A percentile compares a stretch with the other conserved stretches of the same genome.
Conservation (phyloP, 2,888 invertebrate species). For the Polyommatus iphigenia region DNA sequence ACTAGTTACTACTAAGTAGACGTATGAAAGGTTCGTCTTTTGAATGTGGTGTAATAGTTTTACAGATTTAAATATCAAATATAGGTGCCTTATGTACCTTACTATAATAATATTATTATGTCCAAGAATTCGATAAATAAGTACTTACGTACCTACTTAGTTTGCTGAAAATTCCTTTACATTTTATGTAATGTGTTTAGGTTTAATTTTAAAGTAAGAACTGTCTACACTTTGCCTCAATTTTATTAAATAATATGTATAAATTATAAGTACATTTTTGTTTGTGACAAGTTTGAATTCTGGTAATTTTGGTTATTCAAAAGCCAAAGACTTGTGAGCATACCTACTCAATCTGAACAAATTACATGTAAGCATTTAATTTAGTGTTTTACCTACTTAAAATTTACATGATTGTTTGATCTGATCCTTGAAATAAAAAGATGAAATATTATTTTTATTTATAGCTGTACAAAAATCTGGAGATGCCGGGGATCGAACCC, state of each 20-base stretch:
- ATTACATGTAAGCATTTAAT: slow-evolving; percentile 41
- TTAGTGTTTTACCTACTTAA: slow-evolving; percentile 35
- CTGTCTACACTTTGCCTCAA: too few species aligned
- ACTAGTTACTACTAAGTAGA: background rate
- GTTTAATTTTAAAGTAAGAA: background rate
- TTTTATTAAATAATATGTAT: background rate
- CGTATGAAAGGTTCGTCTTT: too few species aligned
- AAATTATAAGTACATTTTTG: background rate
- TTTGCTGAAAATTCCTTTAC: background rate
- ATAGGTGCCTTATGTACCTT: slow-evolving; percentile 20
- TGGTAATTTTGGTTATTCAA: background rate
- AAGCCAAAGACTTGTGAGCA: background rate
- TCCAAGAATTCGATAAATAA: background rate
- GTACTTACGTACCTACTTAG: background rate
- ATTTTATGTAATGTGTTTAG: background rate
- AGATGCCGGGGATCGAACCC: slow-evolving; percentile 98
- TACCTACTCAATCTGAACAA: slow-evolving; percentile 44
- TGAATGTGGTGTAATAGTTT: background rate
- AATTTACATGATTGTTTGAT: slow-evolving; percentile 38
- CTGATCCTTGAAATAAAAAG: slow-evolving; percentile 41
- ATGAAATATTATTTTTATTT: slow-evolving; percentile 34
- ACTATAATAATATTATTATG: background rate
- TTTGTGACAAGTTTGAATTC: background rate
- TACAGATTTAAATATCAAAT: background rate
- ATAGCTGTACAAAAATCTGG: slow-evolving; percentile 63